Evolutionary conservation across 2,113 vertebrate species (phyloP).

Genomic region (Struthidea cinerea): DNA sequence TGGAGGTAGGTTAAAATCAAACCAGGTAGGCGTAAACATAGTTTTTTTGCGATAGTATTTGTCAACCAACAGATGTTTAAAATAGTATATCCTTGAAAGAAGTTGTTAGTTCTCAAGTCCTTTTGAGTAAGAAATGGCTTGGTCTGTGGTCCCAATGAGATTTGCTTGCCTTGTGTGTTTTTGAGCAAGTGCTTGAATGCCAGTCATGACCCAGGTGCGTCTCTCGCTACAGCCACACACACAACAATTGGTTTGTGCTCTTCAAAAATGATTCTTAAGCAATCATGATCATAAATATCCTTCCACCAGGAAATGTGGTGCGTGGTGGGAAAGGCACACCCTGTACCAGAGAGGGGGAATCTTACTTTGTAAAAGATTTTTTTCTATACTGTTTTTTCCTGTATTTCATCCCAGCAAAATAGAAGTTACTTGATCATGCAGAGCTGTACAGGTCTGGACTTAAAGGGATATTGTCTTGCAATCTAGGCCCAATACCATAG

Average conservation of each 20-base stretch:
- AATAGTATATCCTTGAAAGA: conserved; percentile 67
- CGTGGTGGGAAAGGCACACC: neutral
- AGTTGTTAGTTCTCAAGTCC: conserved; percentile 65
- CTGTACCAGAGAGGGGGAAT: neutral
- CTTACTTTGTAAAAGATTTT: neutral
- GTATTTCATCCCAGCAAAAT: neutral
- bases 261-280: neutral
- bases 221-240: neutral
- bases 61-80: conserved; percentile 53
- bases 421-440: neutral
- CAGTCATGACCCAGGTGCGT: neutral
- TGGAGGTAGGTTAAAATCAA: conserved; percentile 48
- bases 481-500: neutral
- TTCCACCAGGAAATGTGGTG: neutral
- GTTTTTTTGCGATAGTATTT: conserved; percentile 53
- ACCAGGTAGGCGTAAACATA: conserved; percentile 49
- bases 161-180: conserved; percentile 34
- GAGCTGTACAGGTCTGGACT: neutral
- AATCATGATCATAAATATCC: neutral
- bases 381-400: conserved; percentile 54
- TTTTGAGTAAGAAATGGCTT: conserved; percentile 43
- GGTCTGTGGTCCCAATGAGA: conserved; percentile 47
- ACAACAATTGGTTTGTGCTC: neutral
- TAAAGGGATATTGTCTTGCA: neutral
- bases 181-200: conserved; percentile 13